Conservation (phyloP, 2,113 vertebrate species). For the Brachypodius melanocephalos region DNA sequence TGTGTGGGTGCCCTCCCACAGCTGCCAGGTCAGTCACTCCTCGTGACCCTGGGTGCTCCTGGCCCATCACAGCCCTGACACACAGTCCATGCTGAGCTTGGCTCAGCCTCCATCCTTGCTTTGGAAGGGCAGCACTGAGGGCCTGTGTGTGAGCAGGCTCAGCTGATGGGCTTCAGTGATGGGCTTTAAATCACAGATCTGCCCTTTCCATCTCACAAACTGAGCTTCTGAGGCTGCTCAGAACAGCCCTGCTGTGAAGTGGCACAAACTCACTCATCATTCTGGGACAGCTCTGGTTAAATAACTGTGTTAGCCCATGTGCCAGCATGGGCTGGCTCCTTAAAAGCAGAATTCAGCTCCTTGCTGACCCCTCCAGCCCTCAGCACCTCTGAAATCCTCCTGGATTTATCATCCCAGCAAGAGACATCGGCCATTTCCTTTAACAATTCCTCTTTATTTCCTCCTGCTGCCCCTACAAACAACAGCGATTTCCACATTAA, state of each 20-base stretch:
- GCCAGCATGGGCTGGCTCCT: background rate
- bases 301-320: fast-evolving
- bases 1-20: background rate
- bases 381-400: background rate
- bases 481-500: background rate
- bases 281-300: background rate
- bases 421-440: background rate
- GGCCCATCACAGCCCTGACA: background rate
- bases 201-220: background rate
- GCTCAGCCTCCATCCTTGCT: background rate
- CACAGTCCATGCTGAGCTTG: background rate
- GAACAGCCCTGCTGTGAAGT: background rate
- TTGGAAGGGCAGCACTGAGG: background rate
- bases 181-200: background rate
- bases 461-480: background rate
- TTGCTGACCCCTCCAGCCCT: background rate
- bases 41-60: fast-evolving
- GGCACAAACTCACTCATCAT: background rate
- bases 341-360: background rate
- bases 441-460: background rate
- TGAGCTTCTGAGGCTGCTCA: background rate
- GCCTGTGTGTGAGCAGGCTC: background rate
- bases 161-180: background rate
- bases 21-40: background rate
- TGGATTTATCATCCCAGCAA: background rate